These are phyloP conservation scores for Apocheima hispidaria DNA, from an alignment of 2,888 invertebrate genomes.

Conservation along the genomic window DNA sequence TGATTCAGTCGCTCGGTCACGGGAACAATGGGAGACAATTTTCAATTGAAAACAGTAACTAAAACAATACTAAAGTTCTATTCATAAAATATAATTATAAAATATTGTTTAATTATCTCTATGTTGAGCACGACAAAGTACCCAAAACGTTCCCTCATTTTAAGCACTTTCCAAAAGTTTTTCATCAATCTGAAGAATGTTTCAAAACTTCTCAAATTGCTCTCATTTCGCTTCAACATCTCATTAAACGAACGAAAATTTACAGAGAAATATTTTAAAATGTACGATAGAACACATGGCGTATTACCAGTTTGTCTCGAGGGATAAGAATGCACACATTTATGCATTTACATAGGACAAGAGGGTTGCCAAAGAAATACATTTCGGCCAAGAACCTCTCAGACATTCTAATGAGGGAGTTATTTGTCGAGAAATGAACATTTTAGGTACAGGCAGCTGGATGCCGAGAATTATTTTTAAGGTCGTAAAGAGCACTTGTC, in stretches of 20 bases:
- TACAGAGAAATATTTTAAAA: constrained; percentile 27
- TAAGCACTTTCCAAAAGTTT: background rate
- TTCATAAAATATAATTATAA: too few relatives aligned
- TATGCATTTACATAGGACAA: constrained; percentile 64
- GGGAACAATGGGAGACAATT: background rate
- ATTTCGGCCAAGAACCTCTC: constrained; percentile 67
- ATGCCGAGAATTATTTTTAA: constrained; percentile 16
- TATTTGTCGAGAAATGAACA: constrained; percentile 57
- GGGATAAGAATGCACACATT: constrained; percentile 57
- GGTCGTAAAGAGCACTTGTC: constrained; percentile 19
- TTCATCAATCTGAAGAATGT: background rate
- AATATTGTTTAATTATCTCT: too few relatives aligned
- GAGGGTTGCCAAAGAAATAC: constrained; percentile 64
- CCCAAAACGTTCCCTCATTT: background rate
- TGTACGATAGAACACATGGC: constrained; percentile 41
- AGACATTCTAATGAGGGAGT: constrained; percentile 74
- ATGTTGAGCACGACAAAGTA: too few relatives aligned
- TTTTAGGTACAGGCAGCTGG: constrained; percentile 35
- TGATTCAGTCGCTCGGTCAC: constrained; percentile 24
- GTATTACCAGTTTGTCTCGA: constrained; percentile 39
- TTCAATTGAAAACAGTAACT: too few relatives aligned
- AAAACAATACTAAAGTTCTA: too few relatives aligned
- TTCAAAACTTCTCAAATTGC: constrained; percentile 16
- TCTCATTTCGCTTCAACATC: constrained; percentile 15
- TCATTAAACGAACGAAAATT: constrained; percentile 12